These are phyloP conservation scores for Craseonycteris thonglongyai DNA, from an alignment of 2,113 vertebrate genomes.

Conservation along the genomic window DNA sequence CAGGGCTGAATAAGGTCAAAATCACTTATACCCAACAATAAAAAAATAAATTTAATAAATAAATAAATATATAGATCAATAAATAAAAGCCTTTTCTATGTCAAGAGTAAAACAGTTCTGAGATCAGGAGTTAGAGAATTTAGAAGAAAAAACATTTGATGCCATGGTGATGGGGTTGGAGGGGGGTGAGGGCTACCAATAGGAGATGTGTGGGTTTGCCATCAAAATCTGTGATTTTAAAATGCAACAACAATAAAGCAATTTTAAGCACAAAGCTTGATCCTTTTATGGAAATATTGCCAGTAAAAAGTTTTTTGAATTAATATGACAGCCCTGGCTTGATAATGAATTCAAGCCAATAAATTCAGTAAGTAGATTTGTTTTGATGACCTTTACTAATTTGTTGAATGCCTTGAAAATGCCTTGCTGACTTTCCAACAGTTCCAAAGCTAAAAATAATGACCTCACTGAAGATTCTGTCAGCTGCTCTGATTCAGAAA, in stretches of 20 bases:
- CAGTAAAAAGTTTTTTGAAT: slow-evolving; percentile 22
- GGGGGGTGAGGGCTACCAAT: rapidly evolving
- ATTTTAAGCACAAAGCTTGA: neutral
- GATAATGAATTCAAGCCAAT: slow-evolving; percentile 42
- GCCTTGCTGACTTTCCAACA: slow-evolving; percentile 41
- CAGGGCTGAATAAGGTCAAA: neutral
- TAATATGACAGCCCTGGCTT: slow-evolving; percentile 34
- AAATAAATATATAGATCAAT: no score
- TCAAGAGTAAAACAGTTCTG: neutral
- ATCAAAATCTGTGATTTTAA: neutral
- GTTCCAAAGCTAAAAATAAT: slow-evolving; percentile 65
- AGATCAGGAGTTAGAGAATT: neutral
- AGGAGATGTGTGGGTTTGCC: neutral
- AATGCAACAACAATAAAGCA: neutral
- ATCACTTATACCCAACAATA: neutral
- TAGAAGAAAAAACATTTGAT: neutral
- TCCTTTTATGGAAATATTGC: slow-evolving; percentile 5
- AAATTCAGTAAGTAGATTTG: slow-evolving; percentile 55
- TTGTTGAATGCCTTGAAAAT: slow-evolving; percentile 43
- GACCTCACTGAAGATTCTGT: slow-evolving; percentile 45
- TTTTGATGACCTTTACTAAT: slow-evolving; percentile 70
- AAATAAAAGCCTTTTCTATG: neutral
- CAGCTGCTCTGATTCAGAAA: slow-evolving; percentile 38
- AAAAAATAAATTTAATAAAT: no score
- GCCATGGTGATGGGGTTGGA: no score